Base-by-base conservation (phyloP, 2,888 invertebrate genomes). In the Teleogryllus oceanicus region DNA sequence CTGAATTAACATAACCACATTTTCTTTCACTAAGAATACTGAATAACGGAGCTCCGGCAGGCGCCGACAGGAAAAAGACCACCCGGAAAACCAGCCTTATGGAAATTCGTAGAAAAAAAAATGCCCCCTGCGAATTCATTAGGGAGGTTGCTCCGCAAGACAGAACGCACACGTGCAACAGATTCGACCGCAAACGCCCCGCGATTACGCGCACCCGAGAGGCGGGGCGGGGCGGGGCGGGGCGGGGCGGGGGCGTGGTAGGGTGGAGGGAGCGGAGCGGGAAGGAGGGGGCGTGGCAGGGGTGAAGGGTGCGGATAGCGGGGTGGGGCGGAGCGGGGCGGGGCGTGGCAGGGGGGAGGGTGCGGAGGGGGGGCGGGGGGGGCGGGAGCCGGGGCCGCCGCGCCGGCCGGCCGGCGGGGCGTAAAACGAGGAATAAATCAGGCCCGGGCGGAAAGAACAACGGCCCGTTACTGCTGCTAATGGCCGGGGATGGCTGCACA, bases 401-500 rank as follows among this genome's bases (percentile, higher is more conserved):
- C 62, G n/a, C 16, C 62, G 62, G 62, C 62, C 62, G 62, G 62
- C 62, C 62, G 62, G 62, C 62, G 16, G n/a, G 62, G 62, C 62
- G 62, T n/a, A 62, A 62, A 62, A 62, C 62, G 62, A 62, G 62
- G 62, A 62, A 62, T 62, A 62, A 62, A 62, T 62, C 62, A 13
- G 16, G n/a, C 62, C 62, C 62, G 13, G 62, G 62, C 62, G 62
- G 62, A 16, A 62, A 62, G 16, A 62, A 62, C 62, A 62, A 62
- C 62, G 62, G 62, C 12, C 62, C 62, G 62, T 62, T 62, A 62
- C 62, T 62, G 62, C 62, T 62, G 62, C 62, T 62, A 62, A 62
- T 62, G 62, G 62, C 62, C 62, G 62, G 62, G 62, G 62, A 62
- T 62, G 62, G 62, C 62, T n/a, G 62, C 62, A 62, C 62, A 62